A percentile compares a stretch with the other conserved stretches of the same genome.
These are phyloP conservation scores for Sus cebifrons DNA, from an alignment of 2,797 vertebrate genomes.

Conservation along the genomic window DNA sequence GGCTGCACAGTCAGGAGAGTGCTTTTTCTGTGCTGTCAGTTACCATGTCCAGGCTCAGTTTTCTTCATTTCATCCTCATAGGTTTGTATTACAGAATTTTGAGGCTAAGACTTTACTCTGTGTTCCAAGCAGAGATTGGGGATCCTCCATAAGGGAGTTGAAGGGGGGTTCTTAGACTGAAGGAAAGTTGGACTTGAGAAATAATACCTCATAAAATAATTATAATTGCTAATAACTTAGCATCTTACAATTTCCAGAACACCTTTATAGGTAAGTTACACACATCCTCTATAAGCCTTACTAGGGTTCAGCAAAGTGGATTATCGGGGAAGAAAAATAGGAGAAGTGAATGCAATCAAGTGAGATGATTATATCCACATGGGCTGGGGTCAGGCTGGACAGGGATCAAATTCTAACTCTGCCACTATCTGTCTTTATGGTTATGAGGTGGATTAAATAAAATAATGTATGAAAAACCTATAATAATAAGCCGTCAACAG, in stretches of 20 bases:
- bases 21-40: background rate
- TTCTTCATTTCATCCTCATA: background rate
- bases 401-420: background rate
- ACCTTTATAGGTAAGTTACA: background rate
- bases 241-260: background rate
- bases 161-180: background rate
- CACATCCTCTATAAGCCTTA: background rate
- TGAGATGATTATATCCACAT: background rate
- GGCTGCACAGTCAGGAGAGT: fast-evolving
- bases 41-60: background rate
- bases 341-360: background rate
- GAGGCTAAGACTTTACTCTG: background rate
- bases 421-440: background rate
- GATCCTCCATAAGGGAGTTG: background rate
- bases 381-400: background rate
- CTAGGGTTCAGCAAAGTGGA: background rate
- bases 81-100: background rate
- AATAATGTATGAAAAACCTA: slow-evolving; percentile 18
- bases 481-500: background rate
- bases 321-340: background rate
- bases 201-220: background rate
- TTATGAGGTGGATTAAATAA: slow-evolving; percentile 29
- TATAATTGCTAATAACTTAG: background rate
- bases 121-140: background rate
- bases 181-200: background rate